Conservation (phyloP, 2,888 invertebrate species). For the Drosophila vallismaia region DNA sequence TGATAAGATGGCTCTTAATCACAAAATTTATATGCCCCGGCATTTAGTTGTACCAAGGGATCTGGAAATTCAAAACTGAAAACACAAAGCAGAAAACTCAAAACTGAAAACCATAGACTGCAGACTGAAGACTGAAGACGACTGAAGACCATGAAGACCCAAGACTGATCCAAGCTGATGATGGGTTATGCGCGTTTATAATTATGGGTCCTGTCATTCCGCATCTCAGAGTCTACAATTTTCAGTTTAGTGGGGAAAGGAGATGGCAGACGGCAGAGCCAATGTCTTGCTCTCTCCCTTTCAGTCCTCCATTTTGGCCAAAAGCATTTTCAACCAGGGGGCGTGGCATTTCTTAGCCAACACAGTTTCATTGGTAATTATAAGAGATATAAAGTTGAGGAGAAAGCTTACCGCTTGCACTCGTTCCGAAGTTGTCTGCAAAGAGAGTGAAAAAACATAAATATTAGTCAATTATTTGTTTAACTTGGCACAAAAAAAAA, state of each 20-base stretch:
- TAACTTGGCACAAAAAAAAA: not conserved
- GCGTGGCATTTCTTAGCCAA: slow-evolving; percentile 26
- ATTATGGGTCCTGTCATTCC: slow-evolving; percentile 83
- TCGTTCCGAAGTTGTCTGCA: slow-evolving; percentile 82
- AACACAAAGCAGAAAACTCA: slow-evolving; percentile 4
- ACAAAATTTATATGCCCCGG: slow-evolving; percentile 83
- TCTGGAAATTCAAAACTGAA: slow-evolving; percentile 12
- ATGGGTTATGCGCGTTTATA: slow-evolving; percentile 83
- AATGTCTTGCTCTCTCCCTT: not conserved
- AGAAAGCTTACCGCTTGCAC: slow-evolving; percentile 81
- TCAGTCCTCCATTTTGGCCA: slow-evolving; percentile 41
- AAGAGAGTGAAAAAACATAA: slow-evolving; percentile 39
- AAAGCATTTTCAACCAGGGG: slow-evolving; percentile 19
- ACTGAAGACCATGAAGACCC: slow-evolving; percentile 7
- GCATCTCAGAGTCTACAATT: slow-evolving; percentile 71
- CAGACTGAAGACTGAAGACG: slow-evolving; percentile 3
- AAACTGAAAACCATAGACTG: slow-evolving; percentile 7
- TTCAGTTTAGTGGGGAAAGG: slow-evolving; percentile 47
- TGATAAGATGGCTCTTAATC: slow-evolving; percentile 84
- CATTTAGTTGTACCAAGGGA: slow-evolving; percentile 66
- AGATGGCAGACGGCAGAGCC: slow-evolving; percentile 7
- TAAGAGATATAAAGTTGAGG: slow-evolving; percentile 23
- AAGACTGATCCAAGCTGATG: slow-evolving; percentile 64
- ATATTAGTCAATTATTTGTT: slow-evolving; percentile 48
- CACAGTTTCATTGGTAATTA: slow-evolving; percentile 38